phyloP scores from a whole-genome alignment of 1,140 invertebrate species.

The Bombus confusus region DNA sequence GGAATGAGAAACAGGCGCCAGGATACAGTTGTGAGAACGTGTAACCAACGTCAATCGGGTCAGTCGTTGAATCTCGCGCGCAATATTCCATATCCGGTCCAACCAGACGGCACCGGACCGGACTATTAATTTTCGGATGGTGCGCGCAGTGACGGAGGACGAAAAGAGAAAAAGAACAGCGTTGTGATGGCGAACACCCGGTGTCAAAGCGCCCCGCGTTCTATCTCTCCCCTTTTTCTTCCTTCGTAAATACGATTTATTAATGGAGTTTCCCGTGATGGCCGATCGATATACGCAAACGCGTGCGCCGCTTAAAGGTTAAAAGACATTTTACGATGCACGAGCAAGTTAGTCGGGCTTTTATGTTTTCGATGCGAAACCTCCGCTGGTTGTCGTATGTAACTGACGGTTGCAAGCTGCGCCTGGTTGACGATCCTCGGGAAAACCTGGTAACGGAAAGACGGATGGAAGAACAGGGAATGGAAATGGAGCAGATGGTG shows the following conservation, averaged over 20 bases:
- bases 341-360: background rate
- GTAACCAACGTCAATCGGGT: conserved; percentile 10
- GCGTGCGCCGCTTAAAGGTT: background rate
- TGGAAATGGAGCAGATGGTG: background rate
- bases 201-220: background rate
- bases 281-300: background rate
- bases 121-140: background rate
- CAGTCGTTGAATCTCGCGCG: conserved; percentile 4
- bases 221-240: background rate
- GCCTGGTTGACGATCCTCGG: background rate
- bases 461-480: background rate
- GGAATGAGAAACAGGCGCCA: conserved; percentile 1
- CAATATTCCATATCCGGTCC: background rate
- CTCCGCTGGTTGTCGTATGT: background rate
- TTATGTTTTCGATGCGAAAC: conserved; percentile 5
- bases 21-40: background rate
- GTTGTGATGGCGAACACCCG: background rate
- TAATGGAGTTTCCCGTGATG: background rate
- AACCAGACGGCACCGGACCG: background rate
- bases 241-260: conserved; percentile 1
- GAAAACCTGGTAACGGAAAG: conserved; percentile 15
- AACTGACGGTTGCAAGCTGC: background rate
- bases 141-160: background rate
- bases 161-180: background rate
- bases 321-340: conserved; percentile 1